These are phyloP conservation scores for Bufotes viridis DNA, from an alignment of 2,797 vertebrate species.

Conservation along the genomic window DNA sequence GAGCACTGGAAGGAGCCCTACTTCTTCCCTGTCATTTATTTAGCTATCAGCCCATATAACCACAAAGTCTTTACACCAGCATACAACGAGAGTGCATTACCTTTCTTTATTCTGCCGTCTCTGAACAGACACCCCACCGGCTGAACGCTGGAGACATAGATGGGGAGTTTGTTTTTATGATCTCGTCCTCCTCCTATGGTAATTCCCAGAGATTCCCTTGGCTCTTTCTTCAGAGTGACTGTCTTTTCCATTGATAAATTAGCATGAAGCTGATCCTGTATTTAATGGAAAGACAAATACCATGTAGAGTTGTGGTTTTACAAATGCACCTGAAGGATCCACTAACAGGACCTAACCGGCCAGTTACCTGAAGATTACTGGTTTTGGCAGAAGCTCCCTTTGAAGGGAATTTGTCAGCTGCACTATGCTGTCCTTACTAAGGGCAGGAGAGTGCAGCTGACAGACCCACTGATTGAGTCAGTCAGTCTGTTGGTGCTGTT, in stretches of 20 bases:
- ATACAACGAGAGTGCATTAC: conserved; percentile 68
- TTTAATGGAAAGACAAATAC: conserved; percentile 2
- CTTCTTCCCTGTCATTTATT: neutral
- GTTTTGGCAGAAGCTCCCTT: too few relatives aligned
- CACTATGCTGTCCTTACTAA: too few relatives aligned
- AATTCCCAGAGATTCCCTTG: conserved; percentile 89
- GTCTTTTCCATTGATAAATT: conserved; percentile 87
- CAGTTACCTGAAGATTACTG: neutral
- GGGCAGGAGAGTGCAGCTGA: too few relatives aligned
- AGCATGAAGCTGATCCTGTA: conserved; percentile 84
- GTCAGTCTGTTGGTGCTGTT: too few relatives aligned
- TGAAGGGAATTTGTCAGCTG: too few relatives aligned
- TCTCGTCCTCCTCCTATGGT: conserved; percentile 92
- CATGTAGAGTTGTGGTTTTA: neutral
- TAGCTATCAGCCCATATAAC: neutral
- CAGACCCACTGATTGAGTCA: too few relatives aligned
- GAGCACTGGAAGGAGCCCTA: too few relatives aligned
- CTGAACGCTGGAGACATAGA: conserved; percentile 93
- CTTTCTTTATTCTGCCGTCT: conserved; percentile 89
- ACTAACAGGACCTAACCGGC: too few relatives aligned
- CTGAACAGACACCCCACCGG: conserved; percentile 89
- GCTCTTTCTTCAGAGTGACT: conserved; percentile 89
- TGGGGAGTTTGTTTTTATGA: conserved; percentile 85
- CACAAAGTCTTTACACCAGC: too few relatives aligned
- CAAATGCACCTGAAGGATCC: too few relatives aligned